Conservation (phyloP, 2,888 invertebrate species). For the Colletes collaris region DNA sequence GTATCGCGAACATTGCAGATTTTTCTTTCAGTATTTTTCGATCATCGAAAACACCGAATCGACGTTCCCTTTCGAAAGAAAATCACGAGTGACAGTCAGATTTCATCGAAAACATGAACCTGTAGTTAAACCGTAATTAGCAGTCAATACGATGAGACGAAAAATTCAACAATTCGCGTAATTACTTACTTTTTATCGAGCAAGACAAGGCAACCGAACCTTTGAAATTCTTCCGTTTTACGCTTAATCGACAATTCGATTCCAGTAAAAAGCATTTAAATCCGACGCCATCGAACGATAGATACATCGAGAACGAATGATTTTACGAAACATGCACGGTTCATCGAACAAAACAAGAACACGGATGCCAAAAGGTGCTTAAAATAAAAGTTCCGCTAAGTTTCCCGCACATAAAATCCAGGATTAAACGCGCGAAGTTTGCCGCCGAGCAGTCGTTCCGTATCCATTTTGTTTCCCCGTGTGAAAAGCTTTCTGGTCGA, state of each 20-base stretch:
- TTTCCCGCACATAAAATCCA: neutral
- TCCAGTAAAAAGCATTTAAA: neutral
- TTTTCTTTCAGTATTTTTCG: neutral
- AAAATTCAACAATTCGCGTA: neutral
- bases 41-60: neutral
- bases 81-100: neutral
- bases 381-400: constrained; percentile 21
- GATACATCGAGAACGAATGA: neutral
- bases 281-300: no score
- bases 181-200: neutral
- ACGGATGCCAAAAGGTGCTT: neutral
- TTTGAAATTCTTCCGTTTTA: no score
- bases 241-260: no score
- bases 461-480: neutral
- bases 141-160: neutral
- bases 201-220: neutral
- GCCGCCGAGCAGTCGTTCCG: neutral
- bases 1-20: neutral
- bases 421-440: constrained; percentile 5
- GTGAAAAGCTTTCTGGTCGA: neutral
- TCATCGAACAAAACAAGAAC: neutral
- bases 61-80: neutral
- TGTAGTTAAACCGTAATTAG: neutral
- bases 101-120: neutral
- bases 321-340: neutral